A percentile compares a stretch with the other conserved stretches of the same genome.
phyloP scores from a whole-genome alignment of 2,113 vertebrate genomes.

The Erinaceus europaeus region DNA sequence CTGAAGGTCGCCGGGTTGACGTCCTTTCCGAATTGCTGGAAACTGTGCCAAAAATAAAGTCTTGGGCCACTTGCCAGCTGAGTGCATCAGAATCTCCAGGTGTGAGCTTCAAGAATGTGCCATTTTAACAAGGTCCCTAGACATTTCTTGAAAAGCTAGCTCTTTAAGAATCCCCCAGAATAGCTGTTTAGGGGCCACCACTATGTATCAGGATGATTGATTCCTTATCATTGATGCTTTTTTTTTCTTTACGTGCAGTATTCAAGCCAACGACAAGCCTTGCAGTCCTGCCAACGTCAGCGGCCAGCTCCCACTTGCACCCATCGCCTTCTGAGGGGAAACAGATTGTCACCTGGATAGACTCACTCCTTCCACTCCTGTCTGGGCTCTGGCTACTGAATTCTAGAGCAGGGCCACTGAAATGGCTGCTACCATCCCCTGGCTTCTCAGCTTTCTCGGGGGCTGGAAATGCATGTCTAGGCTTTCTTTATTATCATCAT shows the following conservation, averaged over 20 bases:
- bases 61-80: not conserved
- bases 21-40: not conserved
- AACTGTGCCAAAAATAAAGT: not conserved
- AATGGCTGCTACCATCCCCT: not conserved
- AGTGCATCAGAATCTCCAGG: not conserved
- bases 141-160: not conserved
- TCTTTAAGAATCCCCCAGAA: not conserved
- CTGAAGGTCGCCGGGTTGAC: not conserved
- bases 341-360: too few species aligned
- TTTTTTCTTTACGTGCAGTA: not conserved
- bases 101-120: not conserved
- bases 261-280: not conserved
- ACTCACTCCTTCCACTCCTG: too few species aligned
- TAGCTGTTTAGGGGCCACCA: not conserved
- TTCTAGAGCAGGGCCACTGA: not conserved
- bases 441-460: not conserved
- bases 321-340: too few species aligned
- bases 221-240: not conserved
- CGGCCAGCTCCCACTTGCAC: fast-evolving
- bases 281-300: not conserved
- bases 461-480: too few species aligned
- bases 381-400: not conserved
- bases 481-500: too few species aligned
- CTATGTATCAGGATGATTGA: not conserved
- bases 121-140: conserved; percentile 22